Evolutionary conservation across 1,140 invertebrate species (phyloP).

Genomic region (Ips typographus): DNA sequence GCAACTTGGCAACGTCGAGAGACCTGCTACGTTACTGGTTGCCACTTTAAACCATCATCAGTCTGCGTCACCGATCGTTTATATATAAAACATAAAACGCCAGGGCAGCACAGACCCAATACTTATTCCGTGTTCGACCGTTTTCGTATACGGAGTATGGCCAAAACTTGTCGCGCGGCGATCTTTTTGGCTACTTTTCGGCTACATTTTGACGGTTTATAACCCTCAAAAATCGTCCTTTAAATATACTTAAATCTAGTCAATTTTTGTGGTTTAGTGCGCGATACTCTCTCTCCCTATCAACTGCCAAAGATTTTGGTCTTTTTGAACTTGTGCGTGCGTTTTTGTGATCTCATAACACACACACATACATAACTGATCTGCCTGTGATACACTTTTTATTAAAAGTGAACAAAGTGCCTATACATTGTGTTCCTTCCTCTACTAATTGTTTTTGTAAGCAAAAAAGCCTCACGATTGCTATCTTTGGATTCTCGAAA

Average conservation of each 20-base stretch:
- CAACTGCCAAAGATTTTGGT: constrained; percentile 28
- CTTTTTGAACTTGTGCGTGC: not conserved
- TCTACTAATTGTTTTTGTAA: constrained; percentile 6
- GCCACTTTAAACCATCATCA: not conserved
- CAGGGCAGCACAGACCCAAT: constrained; percentile 5
- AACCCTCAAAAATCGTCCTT: constrained; percentile 1
- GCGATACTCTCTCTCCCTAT: not conserved
- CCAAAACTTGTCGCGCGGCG: constrained; percentile 24
- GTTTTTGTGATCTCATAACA: constrained; percentile 12
- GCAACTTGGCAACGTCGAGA: too few relatives aligned
- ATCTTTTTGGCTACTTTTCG: constrained; percentile 21
- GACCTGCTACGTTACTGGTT: not conserved
- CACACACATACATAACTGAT: constrained; percentile 4
- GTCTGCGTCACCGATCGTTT: constrained; percentile 9
- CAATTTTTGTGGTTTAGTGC: constrained; percentile 9
- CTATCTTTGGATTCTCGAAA: constrained; percentile 49
- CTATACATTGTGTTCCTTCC: not conserved
- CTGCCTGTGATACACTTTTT: constrained; percentile 26
- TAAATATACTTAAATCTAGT: constrained; percentile 25
- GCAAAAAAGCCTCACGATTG: constrained; percentile 47
- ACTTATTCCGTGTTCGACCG: constrained; percentile 3
- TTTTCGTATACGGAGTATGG: constrained; percentile 25
- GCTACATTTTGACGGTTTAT: constrained; percentile 24
- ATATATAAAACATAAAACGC: constrained; percentile 9
- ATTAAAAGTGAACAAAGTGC: not conserved